Evolutionary conservation across 2,888 invertebrate genomes (phyloP).

Genomic region (Agonopterix subpropinquella): DNA sequence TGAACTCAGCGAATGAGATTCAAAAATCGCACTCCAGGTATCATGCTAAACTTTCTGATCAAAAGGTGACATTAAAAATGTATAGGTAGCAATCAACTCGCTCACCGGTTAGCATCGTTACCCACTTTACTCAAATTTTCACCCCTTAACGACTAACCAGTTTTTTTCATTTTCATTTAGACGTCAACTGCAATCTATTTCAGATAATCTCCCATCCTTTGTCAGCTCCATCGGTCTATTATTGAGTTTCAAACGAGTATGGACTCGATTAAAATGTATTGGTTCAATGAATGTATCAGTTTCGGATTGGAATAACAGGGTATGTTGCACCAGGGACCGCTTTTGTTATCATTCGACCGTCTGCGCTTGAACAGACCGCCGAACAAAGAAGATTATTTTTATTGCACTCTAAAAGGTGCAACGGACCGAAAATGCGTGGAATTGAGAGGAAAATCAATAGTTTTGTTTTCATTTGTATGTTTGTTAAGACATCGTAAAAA

Average conservation of each 20-base stretch:
- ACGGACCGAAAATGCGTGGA: constrained; percentile 55
- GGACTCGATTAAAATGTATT: constrained; percentile 36
- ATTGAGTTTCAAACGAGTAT: constrained; percentile 11
- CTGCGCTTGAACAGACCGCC: constrained; percentile 41
- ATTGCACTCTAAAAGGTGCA: constrained; percentile 65
- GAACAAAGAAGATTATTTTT: constrained; percentile 71
- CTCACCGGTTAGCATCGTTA: too few relatives aligned
- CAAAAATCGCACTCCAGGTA: too few relatives aligned
- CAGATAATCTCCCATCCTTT: neutral
- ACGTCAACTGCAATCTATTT: too few relatives aligned
- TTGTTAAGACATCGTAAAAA: too few relatives aligned
- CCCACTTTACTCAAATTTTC: too few relatives aligned
- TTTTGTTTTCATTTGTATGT: constrained; percentile 15
- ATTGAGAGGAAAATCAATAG: constrained; percentile 58
- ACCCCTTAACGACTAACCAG: too few relatives aligned
- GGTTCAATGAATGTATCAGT: constrained; percentile 35
- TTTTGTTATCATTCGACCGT: constrained; percentile 48
- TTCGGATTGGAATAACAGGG: constrained; percentile 49
- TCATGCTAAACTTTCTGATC: too few relatives aligned
- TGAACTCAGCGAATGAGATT: too few relatives aligned
- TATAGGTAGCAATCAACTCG: too few relatives aligned
- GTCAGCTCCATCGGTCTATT: constrained; percentile 6
- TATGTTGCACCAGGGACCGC: constrained; percentile 27
- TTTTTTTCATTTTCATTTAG: too few relatives aligned
- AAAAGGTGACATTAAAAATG: too few relatives aligned